Base-by-base conservation (phyloP, 1,140 invertebrate genomes). In the Zaprionus vittiger region DNA sequence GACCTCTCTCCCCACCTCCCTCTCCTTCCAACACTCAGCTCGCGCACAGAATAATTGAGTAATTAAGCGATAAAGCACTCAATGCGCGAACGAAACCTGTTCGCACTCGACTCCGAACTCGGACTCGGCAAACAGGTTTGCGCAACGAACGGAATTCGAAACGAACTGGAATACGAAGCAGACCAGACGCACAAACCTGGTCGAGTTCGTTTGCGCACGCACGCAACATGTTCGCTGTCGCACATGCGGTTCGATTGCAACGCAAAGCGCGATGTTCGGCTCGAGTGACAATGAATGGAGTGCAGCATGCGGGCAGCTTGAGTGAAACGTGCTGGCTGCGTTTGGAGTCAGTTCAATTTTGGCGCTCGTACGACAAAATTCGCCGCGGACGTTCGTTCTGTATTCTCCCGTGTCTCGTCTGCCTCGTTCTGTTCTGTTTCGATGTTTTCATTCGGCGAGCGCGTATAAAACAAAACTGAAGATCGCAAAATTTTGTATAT, bases 261-360 rank as follows among this genome's bases (percentile, higher is more conserved):
- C 72, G 22, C 62, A 34, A 22, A 22, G 31, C 47, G 60, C 41
- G 47, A 20, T 12, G 41, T 20, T 6, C 56, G 37, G 28, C 47
- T 47, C 38, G 73, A 75, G 73, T 75, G 73, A 75, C 60, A 71
- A 71, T 57, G 52, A 7, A 15, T 31, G 11, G 56, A 34, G 28
- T 26, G 56, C 54, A 56, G 22, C 24, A 26, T 15, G 28, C 56
- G n/a, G 69, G 68, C 79, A 80, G 80, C 77, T 86, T 85, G 79
- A 74, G 73, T 54, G 69, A 87, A 81, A 83, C 80, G 65, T 66
- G 76, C 68, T 76, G 72, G 60, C 60, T 80, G 82, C 80, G 87
- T 76, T 87, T 80, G 47, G 77, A 81, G 77, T 87, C 77, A 85
- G 82, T 85, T 73, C 78, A 81, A 83, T 87, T 83, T 81, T 80